Percentiles rank a stretch among this genome's conserved stretches.
Conservation (phyloP, 1,140 invertebrate genomes). For the Bacillus rossius region DNA sequence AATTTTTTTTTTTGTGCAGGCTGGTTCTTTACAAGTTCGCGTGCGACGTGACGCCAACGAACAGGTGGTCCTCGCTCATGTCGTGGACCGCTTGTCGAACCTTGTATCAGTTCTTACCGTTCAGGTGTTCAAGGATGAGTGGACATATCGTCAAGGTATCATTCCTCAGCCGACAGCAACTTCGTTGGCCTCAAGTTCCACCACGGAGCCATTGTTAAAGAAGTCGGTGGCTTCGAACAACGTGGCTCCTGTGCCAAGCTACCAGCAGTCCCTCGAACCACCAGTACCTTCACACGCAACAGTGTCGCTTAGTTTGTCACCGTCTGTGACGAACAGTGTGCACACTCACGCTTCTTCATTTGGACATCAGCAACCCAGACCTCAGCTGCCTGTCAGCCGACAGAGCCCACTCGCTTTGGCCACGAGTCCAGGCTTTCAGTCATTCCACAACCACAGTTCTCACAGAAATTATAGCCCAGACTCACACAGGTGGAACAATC, state of each 20-base stretch:
- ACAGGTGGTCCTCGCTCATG: constrained; percentile 54
- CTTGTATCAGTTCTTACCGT: constrained; percentile 53
- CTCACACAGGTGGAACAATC: neutral
- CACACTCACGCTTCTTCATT: neutral
- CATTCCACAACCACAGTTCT: too few species aligned
- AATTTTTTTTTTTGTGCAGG: constrained; percentile 39
- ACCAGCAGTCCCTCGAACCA: neutral
- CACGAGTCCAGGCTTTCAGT: neutral
- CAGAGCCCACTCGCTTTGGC: neutral
- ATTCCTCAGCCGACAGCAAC: neutral
- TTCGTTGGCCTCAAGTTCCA: neutral
- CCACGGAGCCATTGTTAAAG: neutral
- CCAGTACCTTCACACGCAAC: neutral
- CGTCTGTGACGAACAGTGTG: neutral
- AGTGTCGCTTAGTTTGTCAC: neutral
- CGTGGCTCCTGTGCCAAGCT: neutral
- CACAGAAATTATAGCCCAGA: neutral
- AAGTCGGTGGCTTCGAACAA: neutral
- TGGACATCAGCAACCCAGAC: too few species aligned
- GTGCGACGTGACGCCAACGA: constrained; percentile 60
- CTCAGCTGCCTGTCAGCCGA: neutral
- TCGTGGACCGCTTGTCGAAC: constrained; percentile 51
- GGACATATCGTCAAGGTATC: constrained; percentile 23
- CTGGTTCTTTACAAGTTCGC: constrained; percentile 55
- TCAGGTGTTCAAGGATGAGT: constrained; percentile 53